Conservation (phyloP, 1,140 invertebrate species). For the Neodiprion lecontei region DNA sequence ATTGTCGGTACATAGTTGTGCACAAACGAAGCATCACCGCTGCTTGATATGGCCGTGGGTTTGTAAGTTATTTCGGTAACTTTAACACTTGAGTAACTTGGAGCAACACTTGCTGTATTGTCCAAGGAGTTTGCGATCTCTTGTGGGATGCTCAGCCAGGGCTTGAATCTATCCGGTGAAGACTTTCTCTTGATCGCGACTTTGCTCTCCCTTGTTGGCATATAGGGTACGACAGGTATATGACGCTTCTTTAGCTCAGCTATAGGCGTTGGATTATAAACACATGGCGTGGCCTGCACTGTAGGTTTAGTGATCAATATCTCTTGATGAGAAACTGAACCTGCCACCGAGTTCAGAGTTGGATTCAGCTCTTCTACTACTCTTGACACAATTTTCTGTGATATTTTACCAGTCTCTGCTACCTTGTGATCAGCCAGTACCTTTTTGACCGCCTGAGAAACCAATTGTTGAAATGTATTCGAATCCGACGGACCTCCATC, state of each 20-base stretch:
- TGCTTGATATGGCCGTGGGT: slow-evolving; percentile 47
- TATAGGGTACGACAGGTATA: slow-evolving; percentile 58
- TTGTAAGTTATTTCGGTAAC: slow-evolving; percentile 48
- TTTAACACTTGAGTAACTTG: slow-evolving; percentile 26
- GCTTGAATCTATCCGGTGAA: slow-evolving; percentile 42
- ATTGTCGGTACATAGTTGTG: slow-evolving; percentile 51
- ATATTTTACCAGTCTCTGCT: slow-evolving; percentile 47
- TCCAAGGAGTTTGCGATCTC: slow-evolving; percentile 30
- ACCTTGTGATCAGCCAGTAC: slow-evolving; percentile 55
- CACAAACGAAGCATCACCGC: background rate
- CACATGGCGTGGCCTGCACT: slow-evolving; percentile 34
- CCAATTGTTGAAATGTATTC: slow-evolving; percentile 55
- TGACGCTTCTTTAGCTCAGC: slow-evolving; percentile 65
- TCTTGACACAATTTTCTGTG: slow-evolving; percentile 56
- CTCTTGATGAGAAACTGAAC: slow-evolving; percentile 34
- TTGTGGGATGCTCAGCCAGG: slow-evolving; percentile 44
- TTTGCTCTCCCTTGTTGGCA: slow-evolving; percentile 52
- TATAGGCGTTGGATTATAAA: slow-evolving; percentile 71
- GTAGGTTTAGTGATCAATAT: slow-evolving; percentile 37
- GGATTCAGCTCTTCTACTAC: slow-evolving; percentile 57
- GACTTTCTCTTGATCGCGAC: slow-evolving; percentile 55
- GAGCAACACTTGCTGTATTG: background rate
- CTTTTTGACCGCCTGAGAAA: slow-evolving; percentile 63
- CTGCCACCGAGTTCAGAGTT: slow-evolving; percentile 21
- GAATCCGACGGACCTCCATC: slow-evolving; percentile 27